Conservation (phyloP, 2,113 vertebrate species). For the Perca flavescens region DNA sequence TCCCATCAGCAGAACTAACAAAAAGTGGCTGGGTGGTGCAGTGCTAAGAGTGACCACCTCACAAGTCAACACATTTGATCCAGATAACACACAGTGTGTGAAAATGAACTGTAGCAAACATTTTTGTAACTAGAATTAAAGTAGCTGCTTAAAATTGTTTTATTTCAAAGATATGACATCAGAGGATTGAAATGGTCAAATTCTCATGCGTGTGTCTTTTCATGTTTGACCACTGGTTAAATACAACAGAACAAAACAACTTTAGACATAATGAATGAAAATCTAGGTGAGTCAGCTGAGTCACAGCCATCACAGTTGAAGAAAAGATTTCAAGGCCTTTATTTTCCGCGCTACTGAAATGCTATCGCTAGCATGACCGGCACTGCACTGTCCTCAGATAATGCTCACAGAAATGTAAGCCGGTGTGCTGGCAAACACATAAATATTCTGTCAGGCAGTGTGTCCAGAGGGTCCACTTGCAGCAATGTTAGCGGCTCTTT, state of each 20-base stretch:
- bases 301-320: neutral
- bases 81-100: neutral
- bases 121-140: neutral
- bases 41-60: slow-evolving; percentile 18
- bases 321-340: slow-evolving; percentile 13
- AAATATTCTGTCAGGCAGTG: slow-evolving; percentile 70
- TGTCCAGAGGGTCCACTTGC: slow-evolving; percentile 79
- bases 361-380: slow-evolving; percentile 7
- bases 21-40: slow-evolving; percentile 10
- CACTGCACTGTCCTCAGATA: slow-evolving; percentile 29
- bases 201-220: neutral
- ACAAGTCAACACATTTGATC: slow-evolving; percentile 10
- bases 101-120: neutral
- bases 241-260: slow-evolving; percentile 1
- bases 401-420: slow-evolving; percentile 42
- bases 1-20: slow-evolving; percentile 43
- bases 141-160: neutral
- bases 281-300: neutral
- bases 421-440: slow-evolving; percentile 53
- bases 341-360: slow-evolving; percentile 20
- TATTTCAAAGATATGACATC: neutral
- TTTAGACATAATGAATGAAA: neutral
- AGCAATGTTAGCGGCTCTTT: slow-evolving; percentile 74
- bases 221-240: neutral
- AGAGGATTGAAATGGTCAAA: neutral